phyloP scores from a whole-genome alignment of 1,140 invertebrate species.

The Trichonephila inaurata region DNA sequence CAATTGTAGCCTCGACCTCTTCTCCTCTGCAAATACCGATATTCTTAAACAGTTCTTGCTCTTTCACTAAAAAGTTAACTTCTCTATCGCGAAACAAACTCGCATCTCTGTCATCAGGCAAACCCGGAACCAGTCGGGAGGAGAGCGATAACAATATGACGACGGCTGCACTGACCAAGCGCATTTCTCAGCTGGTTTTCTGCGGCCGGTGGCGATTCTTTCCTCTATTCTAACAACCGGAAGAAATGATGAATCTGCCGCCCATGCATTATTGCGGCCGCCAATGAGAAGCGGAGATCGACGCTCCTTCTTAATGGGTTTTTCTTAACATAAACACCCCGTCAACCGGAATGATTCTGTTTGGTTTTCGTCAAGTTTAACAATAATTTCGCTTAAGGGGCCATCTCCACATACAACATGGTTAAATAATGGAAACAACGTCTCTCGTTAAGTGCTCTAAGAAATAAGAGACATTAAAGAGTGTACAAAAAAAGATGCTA shows the following conservation, averaged over 20 bases:
- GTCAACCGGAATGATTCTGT: constrained; percentile 55
- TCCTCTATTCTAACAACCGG: too few relatives aligned
- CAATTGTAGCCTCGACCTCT: not conserved
- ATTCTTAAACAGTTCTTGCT: not conserved
- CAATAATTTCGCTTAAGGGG: constrained; percentile 11
- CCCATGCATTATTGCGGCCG: constrained; percentile 19
- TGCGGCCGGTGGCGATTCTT: not conserved
- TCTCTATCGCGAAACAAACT: not conserved
- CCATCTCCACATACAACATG: constrained; percentile 24
- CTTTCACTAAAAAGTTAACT: not conserved
- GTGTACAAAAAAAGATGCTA: too few relatives aligned
- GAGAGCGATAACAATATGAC: constrained; percentile 27
- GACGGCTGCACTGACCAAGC: not conserved
- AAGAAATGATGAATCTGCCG: not conserved
- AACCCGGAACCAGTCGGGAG: not conserved
- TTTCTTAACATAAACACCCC: constrained; percentile 65
- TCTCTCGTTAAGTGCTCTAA: too few relatives aligned
- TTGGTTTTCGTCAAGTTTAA: constrained; percentile 60
- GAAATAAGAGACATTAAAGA: too few relatives aligned
- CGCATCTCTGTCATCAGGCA: not conserved
- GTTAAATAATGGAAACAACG: not conserved
- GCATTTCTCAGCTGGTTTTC: not conserved
- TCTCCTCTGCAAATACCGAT: not conserved
- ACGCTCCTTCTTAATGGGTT: not conserved
- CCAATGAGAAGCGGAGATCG: not conserved